Evolutionary conservation across 1,140 invertebrate genomes (phyloP), one percentile per base, ranked within the genome.

Genomic region (Akabosia matsudoensis): DNA sequence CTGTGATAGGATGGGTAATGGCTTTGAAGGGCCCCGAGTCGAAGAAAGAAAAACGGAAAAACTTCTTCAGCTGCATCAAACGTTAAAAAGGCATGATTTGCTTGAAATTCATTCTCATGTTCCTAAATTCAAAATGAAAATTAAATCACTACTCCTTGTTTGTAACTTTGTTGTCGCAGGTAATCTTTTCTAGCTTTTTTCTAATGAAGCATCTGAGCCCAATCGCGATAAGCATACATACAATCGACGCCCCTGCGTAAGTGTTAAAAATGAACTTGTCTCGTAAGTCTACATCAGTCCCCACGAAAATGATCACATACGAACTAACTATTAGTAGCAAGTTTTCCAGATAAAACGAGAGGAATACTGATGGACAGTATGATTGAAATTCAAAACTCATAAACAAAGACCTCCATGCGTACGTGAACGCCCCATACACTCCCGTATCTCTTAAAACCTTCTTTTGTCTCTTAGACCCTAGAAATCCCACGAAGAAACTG

Each of bases 371-470:
- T 13, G 61, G 61, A 31, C 61, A 67, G 22, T 30, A 67, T 28
- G 61, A 28, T 30, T 67, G 61, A 31, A 30, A 67, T 13, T 67
- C 61, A 30, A 67, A 67, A 67, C 61, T 67, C 22, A 67, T 67
- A 30, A 67, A 67, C 4, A 67, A n/a, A 4, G 61, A 24, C 31
- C 61, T 67, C 61, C 61, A 67, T 10, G 61, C 2, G 28, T 67
- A 67, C 1, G 61, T 67, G 28, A 67, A 67, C 28, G 61, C 61
- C 7, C 61, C 45, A 22, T 74, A 74, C 1, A 74, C 73, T 3
- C 34, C 73, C n/a, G 73, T 74, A 28, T 52, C 30, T 7, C 1
- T 30, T 2, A 52, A 30, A 56, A 10, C 4, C 51, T 30, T 52
- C 34, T 28, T 52, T 28, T 28, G 34, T 56, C 30, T 14, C n/a